Evolutionary conservation across 2,888 invertebrate species (phyloP), one percentile per base, ranked within the genome.

Genomic region (Elysia crispata): DNA sequence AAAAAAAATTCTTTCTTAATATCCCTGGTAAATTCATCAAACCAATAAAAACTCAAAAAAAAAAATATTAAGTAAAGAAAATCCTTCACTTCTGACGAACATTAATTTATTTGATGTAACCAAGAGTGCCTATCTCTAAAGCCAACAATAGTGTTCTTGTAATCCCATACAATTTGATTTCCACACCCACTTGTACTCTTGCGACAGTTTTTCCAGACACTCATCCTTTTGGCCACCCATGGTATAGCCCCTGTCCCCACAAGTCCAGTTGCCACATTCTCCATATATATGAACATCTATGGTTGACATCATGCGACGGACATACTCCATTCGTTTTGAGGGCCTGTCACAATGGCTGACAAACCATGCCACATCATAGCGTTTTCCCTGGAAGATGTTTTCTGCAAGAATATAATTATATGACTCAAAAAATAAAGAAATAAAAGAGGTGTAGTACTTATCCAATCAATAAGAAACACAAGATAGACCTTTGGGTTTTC

Each of bases 341-440:
- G 13, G 60, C 15, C 67, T 77, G 28, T 49, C 20, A 50, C 80
- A 76, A 60, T 76, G 13, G 28, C 70, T 70, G 8, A 76, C 80
- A 30, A 80, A 80, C 80, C 76, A 80, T 1, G 80, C 80, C 15
- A 20, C 80, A 25, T 64, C 62, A 25, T 70, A 31, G 3, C 18
- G 57, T 49, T 80, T 80, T 23, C 49, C 41, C 6, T 30, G 57
- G 33, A 25, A 64, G 15, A 67, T 57, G 23, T 69, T 18, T 11
- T 75, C 74, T 70, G 62, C 6, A 15, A 8, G 66, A 23, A 15
- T 49, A 25, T 6, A 50, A 49, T 13, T 72, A 49, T 18, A 15
- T 23, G 20, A 20, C n/a, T 30, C 18, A 20, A 23, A n/a, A 64
- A n/a, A 64, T 23, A 13, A n/a, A n/a, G n/a, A n/a, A n/a, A n/a